Evolutionary conservation across 2,888 invertebrate genomes (phyloP).

Genomic region (Dugesia japonica): DNA sequence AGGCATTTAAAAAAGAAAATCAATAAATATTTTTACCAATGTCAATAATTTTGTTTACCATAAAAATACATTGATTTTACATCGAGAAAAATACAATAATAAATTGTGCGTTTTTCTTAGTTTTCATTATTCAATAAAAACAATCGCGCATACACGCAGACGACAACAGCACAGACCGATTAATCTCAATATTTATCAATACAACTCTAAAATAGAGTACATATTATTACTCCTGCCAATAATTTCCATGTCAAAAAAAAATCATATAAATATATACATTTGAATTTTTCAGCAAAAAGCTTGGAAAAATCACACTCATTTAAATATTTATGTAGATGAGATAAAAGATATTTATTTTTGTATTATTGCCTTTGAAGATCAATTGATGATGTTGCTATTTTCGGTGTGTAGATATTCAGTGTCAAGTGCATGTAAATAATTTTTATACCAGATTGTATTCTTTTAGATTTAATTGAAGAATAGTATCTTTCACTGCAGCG

Average conservation of each 20-base stretch:
- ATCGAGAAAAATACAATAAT: constrained; percentile 2
- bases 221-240: no score
- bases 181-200: constrained; percentile 3
- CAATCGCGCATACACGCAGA: no score
- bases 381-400: no score
- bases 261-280: no score
- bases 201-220: neutral
- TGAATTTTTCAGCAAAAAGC: no score
- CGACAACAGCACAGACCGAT: neutral
- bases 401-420: neutral
- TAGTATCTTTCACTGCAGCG: constrained; percentile 99
- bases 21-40: neutral
- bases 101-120: neutral
- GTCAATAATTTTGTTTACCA: neutral
- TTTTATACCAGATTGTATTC: constrained; percentile 99
- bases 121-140: neutral
- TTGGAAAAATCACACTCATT: no score
- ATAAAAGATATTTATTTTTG: no score
- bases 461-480: constrained; percentile 98
- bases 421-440: neutral
- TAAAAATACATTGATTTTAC: neutral
- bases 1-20: neutral
- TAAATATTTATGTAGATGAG: no score
- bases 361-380: no score
- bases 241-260: no score